Conservation (phyloP, 37 sponge, comb jelly and placozoan genomes). For the Geodia barretti region DNA sequence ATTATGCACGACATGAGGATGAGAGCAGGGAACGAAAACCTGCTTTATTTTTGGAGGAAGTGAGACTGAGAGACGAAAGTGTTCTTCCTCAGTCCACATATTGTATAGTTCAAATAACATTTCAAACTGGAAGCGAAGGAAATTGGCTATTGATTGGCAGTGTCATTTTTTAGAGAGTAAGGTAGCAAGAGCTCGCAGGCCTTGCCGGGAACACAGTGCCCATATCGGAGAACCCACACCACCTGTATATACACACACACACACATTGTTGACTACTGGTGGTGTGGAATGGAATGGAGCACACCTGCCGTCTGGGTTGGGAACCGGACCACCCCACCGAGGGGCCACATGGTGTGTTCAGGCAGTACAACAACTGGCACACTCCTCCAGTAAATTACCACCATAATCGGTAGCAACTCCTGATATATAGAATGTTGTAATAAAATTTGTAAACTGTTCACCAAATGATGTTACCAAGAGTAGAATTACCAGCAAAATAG, state of each 20-base stretch:
- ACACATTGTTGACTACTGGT: background rate
- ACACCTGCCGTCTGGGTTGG: slow-evolving; percentile 46
- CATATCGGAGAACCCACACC: slow-evolving; percentile 21
- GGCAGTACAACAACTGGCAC: slow-evolving; percentile 14
- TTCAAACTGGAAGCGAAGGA: too few species aligned
- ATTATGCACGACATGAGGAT: too few species aligned
- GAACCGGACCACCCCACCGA: slow-evolving; percentile 14
- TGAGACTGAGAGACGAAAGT: too few species aligned
- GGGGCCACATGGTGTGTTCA: slow-evolving; percentile 23
- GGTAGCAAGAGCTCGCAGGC: too few species aligned
- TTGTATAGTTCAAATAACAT: too few species aligned
- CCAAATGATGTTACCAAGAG: background rate
- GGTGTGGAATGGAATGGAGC: background rate
- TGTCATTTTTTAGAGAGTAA: too few species aligned
- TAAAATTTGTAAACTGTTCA: too few species aligned
- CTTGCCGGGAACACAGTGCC: background rate
- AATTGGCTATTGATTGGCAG: too few species aligned
- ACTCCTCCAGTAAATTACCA: background rate
- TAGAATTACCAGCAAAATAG: background rate
- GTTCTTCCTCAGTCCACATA: too few species aligned
- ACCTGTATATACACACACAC: slow-evolving; percentile 5
- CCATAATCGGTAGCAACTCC: background rate
- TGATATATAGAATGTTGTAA: background rate
- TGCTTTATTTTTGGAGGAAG: too few species aligned
- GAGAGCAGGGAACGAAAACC: too few species aligned